phyloP scores from a whole-genome alignment of 1,140 invertebrate species.

The Ceratina japonica region DNA sequence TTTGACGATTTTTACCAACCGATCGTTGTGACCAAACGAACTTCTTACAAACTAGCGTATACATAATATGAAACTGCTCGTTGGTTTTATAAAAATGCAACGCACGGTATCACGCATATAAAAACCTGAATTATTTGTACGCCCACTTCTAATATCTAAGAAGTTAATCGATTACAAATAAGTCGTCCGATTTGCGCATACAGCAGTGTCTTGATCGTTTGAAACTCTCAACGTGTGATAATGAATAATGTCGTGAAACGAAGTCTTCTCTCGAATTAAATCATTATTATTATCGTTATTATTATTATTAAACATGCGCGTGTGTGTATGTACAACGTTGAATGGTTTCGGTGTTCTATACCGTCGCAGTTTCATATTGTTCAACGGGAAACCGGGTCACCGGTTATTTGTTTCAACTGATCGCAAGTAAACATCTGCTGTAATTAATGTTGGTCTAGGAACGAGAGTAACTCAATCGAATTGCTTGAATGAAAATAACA shows the following conservation, averaged over 20 bases:
- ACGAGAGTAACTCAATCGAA: constrained; percentile 1
- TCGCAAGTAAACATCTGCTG: background rate
- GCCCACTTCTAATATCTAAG: background rate
- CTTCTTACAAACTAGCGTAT: background rate
- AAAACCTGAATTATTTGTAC: background rate
- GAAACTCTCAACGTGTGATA: background rate
- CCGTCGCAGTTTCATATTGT: background rate
- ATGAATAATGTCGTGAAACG: too few relatives aligned
- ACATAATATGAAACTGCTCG: background rate
- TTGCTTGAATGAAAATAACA: background rate
- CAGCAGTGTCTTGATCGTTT: background rate
- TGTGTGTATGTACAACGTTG: background rate
- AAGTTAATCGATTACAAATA: background rate
- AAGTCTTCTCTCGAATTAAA: background rate
- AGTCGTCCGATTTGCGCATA: background rate
- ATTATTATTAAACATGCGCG: too few relatives aligned
- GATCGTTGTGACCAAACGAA: background rate
- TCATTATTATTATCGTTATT: too few relatives aligned
- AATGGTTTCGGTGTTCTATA: background rate
- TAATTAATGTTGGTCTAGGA: background rate
- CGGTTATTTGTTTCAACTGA: background rate
- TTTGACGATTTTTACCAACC: background rate
- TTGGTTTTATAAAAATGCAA: background rate
- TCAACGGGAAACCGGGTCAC: background rate
- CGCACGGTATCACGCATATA: background rate